Base-by-base conservation (phyloP, 2,113 vertebrate species). In the Narcine bancroftii region DNA sequence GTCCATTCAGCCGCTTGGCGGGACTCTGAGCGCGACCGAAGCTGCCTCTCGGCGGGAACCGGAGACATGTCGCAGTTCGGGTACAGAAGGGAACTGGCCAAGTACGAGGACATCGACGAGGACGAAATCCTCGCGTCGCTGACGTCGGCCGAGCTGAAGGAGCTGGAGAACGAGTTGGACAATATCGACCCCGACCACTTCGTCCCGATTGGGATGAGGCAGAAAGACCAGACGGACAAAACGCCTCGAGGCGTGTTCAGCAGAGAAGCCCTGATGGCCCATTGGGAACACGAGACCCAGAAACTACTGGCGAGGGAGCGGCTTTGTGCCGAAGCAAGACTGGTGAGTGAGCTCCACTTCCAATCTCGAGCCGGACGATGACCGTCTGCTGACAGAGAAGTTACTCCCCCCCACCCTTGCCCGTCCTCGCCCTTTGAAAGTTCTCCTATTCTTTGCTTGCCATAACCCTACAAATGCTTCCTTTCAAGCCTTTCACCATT, bases 71-170 rank as follows among this genome's bases (percentile, higher is more conserved):
- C 97, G 94, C 97, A 95, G 92, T 99, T 99, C 92, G 99, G 99
- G 92, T 99, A 99, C 93, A 96, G 98, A 92, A 96, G 97, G 94
- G 98, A 98, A 95, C 96, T 99, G 92, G 99, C 98, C 94, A 99
- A 99, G 95, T 99, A 99, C 72, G 99, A 99, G 94, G 98, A 99
- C 36, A 95, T 99, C 11, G 98, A 99, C n/a, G 99, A 99, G 94
- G 99, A 99, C 2, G 98, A 99, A 92, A 97, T 99, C 87, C 94
- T 99, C 0, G 98, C 98, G 92, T 99, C 98, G 29, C 96, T 99
- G 92, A 97, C 97, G 7, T 96, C 97, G 0, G 98, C 99, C 94
- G 99, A 99, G 96, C 95, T 99, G 93, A 97, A 97, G 92, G 98
- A 99, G 95, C 94, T 99, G 93, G 98, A 99, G 94, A 96, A 97